phyloP scores from a whole-genome alignment of 1,140 invertebrate genomes.

The Scaptodrosophila lebanonensis region DNA sequence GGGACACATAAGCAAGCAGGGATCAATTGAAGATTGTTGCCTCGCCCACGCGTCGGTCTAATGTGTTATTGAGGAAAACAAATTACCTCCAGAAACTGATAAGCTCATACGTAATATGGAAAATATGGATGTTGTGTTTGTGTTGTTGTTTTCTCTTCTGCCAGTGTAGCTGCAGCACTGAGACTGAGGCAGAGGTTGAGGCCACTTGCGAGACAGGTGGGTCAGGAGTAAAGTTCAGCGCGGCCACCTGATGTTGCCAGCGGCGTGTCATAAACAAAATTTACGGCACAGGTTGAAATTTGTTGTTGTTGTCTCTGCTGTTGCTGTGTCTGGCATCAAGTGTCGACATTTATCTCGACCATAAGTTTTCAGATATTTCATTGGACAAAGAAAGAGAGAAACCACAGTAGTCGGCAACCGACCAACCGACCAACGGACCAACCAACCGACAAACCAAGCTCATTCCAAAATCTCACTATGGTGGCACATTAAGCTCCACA shows the following conservation, averaged over 20 bases:
- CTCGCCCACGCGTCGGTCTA: too few species aligned
- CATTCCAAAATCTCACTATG: too few species aligned
- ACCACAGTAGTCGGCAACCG: too few species aligned
- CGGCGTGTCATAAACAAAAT: conserved; percentile 32
- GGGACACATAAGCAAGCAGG: too few species aligned
- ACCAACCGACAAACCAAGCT: conserved; percentile 7
- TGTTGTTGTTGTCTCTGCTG: neutral
- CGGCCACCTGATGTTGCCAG: conserved; percentile 36
- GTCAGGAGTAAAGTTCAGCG: neutral
- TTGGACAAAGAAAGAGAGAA: neutral
- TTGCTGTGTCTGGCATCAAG: conserved; percentile 4
- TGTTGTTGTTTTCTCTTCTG: too few species aligned
- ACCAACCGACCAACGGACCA: too few species aligned
- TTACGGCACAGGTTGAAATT: conserved; percentile 36
- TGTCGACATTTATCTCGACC: conserved; percentile 16
- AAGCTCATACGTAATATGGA: too few species aligned
- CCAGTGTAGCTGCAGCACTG: neutral
- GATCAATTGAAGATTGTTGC: too few species aligned
- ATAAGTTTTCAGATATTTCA: conserved; percentile 4
- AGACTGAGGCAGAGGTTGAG: neutral
- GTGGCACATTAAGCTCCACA: too few species aligned
- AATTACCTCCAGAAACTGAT: too few species aligned
- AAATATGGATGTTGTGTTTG: too few species aligned
- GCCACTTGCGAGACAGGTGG: neutral
- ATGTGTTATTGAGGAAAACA: too few species aligned